Conservation (phyloP, 2,888 invertebrate species). For the Dolichopus griseipennis region DNA sequence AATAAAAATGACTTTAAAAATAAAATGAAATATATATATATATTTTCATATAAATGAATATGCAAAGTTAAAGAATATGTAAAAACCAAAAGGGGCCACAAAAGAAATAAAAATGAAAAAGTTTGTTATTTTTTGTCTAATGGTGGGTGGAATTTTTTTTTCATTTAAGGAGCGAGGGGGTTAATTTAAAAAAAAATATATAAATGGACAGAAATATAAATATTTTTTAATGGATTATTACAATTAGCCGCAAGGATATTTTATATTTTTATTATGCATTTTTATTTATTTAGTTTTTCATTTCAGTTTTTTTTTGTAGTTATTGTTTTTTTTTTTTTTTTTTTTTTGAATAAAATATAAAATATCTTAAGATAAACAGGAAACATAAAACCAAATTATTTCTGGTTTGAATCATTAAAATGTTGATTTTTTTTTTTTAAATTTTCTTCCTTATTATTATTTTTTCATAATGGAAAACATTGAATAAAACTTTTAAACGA, state of each 20-base stretch:
- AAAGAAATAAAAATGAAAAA: neutral
- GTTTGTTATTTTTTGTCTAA: neutral
- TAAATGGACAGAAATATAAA: conserved; percentile 5
- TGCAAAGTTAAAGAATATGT: neutral
- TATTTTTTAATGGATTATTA: conserved; percentile 23
- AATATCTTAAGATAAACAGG: conserved; percentile 1
- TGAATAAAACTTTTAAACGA: too few relatives aligned
- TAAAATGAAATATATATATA: too few relatives aligned
- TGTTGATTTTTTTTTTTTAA: neutral
- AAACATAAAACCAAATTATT: conserved; percentile 6
- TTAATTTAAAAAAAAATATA: neutral
- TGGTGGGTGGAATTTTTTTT: neutral
- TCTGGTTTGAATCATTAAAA: conserved; percentile 3
- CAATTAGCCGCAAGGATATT: conserved; percentile 21
- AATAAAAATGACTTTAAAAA: too few relatives aligned
- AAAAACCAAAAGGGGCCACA: neutral
- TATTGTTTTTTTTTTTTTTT: neutral
- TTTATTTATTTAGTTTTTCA: neutral
- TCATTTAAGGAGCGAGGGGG: too few relatives aligned
- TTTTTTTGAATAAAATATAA: neutral
- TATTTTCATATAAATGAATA: neutral
- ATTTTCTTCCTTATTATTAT: too few relatives aligned
- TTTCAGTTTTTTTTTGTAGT: neutral
- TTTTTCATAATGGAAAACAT: too few relatives aligned
- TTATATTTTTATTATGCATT: neutral